Base-by-base conservation (phyloP, 2,113 vertebrate genomes). In the Petromus typicus region DNA sequence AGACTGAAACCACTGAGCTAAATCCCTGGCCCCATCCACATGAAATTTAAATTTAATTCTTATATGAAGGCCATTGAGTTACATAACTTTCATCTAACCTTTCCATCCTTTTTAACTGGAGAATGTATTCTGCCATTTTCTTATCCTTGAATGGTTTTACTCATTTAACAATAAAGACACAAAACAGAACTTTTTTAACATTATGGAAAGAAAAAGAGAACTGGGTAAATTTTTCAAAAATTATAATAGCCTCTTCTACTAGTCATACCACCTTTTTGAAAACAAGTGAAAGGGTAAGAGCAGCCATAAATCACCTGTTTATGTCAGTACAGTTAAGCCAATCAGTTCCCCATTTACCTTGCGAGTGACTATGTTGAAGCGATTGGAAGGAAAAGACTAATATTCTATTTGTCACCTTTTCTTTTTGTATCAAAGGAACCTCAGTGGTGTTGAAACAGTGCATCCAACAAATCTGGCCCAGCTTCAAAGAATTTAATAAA, bases 131-230 rank as follows among this genome's bases (percentile, higher is more conserved):
- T 59, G 34, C 18, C 11, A 56, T 75, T 69, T 32, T 3, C 63
- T 14, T 71, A 30, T n/a, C 43, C 37, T 93, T 88, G 54, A 89
- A 86, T 13, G n/a, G 23, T 76, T 86, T 73, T 30, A 59, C 1
- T 2, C 18, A 73, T 22, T 56, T 82, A 83, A 59, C 7, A 51
- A 82, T 54, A 83, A 78, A 73, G 51, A 75, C 3, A 3, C 54
- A 91, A 81, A 82, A 56, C 2, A 90, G 37, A 89, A 59, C 64
- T 90, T 66, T 86, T 71, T 89, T 64, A 63, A 89, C 86, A 82
- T 56, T 86, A 9, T 89, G 17, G 23, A 25, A 76, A 57, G 61
- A 10, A 51, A 66, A 20, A 63, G 57, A 84, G 17, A 89, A 54
- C 23, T 73, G 32, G 30, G 14, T 30, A 56, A 22, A 66, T 16